A percentile compares a stretch with the other conserved stretches of the same genome.
Evolutionary conservation across 2,797 vertebrate genomes (phyloP).

Genomic region (Scolopax bukidnonensis): DNA sequence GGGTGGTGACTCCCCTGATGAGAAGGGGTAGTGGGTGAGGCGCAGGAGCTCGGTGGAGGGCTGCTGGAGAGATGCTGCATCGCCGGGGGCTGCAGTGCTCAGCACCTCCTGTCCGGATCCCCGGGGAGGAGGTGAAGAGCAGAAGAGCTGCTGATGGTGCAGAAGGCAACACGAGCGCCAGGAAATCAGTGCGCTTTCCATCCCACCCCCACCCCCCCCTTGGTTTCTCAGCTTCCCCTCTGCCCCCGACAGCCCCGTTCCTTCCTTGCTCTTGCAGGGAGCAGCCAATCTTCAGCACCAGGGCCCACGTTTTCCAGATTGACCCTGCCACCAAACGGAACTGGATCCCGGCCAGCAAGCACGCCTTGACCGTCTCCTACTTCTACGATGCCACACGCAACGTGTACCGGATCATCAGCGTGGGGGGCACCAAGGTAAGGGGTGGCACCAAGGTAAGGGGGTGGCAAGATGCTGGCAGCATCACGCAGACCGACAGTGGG

Average conservation of each 20-base stretch:
- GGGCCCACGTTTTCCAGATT: constrained; percentile 97
- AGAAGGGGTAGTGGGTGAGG: too few species aligned
- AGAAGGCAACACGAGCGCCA: neutral
- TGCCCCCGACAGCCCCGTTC: neutral
- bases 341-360: constrained; percentile 96
- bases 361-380: constrained; percentile 93
- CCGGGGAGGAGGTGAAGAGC: neutral
- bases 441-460: constrained; percentile 82
- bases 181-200: accelerated
- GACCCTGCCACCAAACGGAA: constrained; percentile 94
- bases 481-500: accelerated
- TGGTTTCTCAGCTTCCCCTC: neutral
- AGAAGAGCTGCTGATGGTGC: neutral
- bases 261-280: constrained; percentile 78
- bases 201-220: too few species aligned
- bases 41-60: too few species aligned
- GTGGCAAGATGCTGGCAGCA: neutral
- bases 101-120: neutral
- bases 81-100: neutral
- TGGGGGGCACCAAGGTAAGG: constrained; percentile 92
- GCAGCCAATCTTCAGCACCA: constrained; percentile 93
- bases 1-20: neutral
- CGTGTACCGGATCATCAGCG: constrained; percentile 96
- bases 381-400: constrained; percentile 92
- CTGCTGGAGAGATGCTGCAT: neutral